A percentile compares a stretch with the other conserved stretches of the same genome.
Evolutionary conservation across 2,888 invertebrate genomes (phyloP).

Genomic region (Hylaea fasciaria): DNA sequence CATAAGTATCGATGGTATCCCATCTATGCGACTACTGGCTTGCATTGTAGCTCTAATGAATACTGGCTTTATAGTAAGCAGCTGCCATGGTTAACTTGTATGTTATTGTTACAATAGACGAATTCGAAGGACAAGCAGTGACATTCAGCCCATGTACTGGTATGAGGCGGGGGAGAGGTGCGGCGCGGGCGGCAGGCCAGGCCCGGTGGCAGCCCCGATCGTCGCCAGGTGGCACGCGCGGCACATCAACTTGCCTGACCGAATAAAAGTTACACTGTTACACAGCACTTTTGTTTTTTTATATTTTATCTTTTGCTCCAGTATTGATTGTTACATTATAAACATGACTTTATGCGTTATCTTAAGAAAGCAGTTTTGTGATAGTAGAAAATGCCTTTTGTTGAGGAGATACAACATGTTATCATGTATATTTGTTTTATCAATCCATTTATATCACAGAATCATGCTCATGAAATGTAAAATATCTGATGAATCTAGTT

Average conservation of each 20-base stretch:
- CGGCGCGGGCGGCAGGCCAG: constrained; percentile 90
- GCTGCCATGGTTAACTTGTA: constrained; percentile 10
- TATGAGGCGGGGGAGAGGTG: constrained; percentile 92
- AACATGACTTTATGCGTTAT: too few species aligned
- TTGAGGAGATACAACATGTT: not conserved
- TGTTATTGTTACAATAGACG: constrained; percentile 22
- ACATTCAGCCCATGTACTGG: constrained; percentile 91
- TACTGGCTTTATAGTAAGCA: not conserved
- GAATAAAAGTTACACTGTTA: constrained; percentile 18
- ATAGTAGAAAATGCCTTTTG: not conserved
- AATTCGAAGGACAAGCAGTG: constrained; percentile 32
- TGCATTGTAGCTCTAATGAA: not conserved
- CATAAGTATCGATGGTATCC: too few species aligned
- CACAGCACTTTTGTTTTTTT: constrained; percentile 22
- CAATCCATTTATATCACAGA: too few species aligned
- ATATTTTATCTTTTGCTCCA: not conserved
- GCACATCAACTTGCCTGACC: constrained; percentile 94
- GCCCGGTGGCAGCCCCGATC: constrained; percentile 87
- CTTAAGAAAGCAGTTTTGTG: not conserved
- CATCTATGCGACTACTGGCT: too few species aligned
- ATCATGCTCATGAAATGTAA: too few species aligned
- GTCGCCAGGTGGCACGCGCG: constrained; percentile 96
- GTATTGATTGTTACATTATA: too few species aligned
- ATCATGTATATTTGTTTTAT: not conserved
- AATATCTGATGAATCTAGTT: too few species aligned